These are phyloP conservation scores for Drosophila nikananu DNA, from an alignment of 1,140 invertebrate species.

Conservation along the genomic window DNA sequence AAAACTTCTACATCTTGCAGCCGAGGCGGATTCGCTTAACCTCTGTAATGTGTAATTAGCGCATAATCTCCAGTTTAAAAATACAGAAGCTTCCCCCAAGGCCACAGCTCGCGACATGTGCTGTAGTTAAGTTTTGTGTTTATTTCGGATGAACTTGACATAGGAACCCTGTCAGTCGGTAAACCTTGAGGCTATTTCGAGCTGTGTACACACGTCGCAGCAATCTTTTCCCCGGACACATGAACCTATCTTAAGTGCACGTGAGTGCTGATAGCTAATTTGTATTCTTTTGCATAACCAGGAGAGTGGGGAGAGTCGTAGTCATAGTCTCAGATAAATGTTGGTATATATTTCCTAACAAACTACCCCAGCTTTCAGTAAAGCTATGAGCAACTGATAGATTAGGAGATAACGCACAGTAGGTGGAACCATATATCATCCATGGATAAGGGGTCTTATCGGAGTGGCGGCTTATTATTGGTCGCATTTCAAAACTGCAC, in stretches of 20 bases:
- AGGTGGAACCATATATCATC: slow-evolving; percentile 17
- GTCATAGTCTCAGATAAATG: background rate
- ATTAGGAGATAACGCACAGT: slow-evolving; percentile 28
- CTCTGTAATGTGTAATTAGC: slow-evolving; percentile 18
- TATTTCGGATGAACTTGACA: slow-evolving; percentile 43
- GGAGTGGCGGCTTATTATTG: background rate
- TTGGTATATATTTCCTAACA: too few relatives aligned
- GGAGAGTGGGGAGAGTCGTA: background rate
- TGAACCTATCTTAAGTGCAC: slow-evolving; percentile 7
- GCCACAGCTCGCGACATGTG: slow-evolving; percentile 15
- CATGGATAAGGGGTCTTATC: slow-evolving; percentile 27
- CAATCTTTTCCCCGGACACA: slow-evolving; percentile 1
- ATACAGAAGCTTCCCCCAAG: slow-evolving; percentile 12
- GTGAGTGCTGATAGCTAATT: slow-evolving; percentile 3
- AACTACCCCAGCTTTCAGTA: background rate
- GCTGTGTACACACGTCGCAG: slow-evolving; percentile 10
- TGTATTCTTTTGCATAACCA: background rate
- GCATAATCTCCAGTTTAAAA: slow-evolving; percentile 11
- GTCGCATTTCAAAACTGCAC: slow-evolving; percentile 7
- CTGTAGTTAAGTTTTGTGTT: slow-evolving; percentile 23
- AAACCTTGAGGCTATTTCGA: slow-evolving; percentile 32
- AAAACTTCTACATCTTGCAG: background rate
- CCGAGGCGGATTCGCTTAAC: background rate
- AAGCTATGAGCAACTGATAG: slow-evolving; percentile 10
- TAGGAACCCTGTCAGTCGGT: slow-evolving; percentile 19